Evolutionary conservation across 2,797 vertebrate species (phyloP), one percentile per base, ranked within the genome.

Genomic region (Eptatretus atami): DNA sequence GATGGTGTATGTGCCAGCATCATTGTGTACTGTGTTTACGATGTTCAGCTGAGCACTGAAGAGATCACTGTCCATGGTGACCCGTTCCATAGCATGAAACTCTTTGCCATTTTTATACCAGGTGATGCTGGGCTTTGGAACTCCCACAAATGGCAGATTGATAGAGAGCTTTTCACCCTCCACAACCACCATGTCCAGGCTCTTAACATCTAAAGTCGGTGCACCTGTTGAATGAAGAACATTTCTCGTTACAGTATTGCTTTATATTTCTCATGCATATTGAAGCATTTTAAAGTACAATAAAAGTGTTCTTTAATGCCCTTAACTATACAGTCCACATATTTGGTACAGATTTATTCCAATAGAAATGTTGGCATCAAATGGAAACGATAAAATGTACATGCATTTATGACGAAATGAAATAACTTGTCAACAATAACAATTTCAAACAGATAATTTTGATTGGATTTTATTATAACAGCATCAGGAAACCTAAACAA

Each of bases 81-180:
- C 70, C 70, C 85, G 82, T 9, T 96, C 84, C 64, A 78, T 82
- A 6, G 75, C 77, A 78, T 84, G 90, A 65, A 95, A 65, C 73
- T 96, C 90, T 70, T 79, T 93, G 65, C 88, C 90, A 53, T 85
- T 81, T 74, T 94, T 96, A 75, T 92, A 86, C 90, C 90, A 96
- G 65, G 78, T 83, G 70, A 87, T 77, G 53, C 73, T 83, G 68
- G 90, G 88, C 1, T 77, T 72, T 65, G 90, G 90, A 24, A 95
- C 82, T 11, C 86, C 85, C 75, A 72, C 80, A 74, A 83, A 96
- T 68, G 84, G 83, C 72, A 94, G 69, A 52, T 81, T 82, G 64
- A 96, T 83, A 71, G 77, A 81, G 73, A 95, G 72, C 70, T 85
- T 92, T 73, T 95, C 84, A 63, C 81, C 83, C 72, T 95, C 87